Percentiles rank a stretch among this genome's conserved stretches.
phyloP scores from a whole-genome alignment of 2,797 vertebrate genomes.

The Schizopygopsis malacanthus region DNA sequence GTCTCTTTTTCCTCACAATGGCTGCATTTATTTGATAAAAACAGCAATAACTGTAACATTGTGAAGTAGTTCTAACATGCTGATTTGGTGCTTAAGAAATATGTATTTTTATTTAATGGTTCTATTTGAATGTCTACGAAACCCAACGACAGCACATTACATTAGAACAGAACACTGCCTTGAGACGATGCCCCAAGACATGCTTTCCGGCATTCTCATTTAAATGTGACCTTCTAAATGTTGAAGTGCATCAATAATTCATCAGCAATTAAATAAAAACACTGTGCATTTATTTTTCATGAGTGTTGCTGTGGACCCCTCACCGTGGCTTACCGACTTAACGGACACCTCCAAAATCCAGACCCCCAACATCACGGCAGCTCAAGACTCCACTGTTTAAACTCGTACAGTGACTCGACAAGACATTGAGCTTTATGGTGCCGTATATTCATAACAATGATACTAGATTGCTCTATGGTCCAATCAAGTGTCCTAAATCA shows the following conservation, averaged over 20 bases:
- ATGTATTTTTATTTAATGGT: too few species aligned
- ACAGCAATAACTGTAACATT: too few species aligned
- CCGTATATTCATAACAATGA: neutral
- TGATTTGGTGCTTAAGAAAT: too few species aligned
- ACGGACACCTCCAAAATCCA: slow-evolving; percentile 3
- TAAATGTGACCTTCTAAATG: slow-evolving; percentile 76
- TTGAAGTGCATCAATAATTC: slow-evolving; percentile 75
- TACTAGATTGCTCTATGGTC: neutral
- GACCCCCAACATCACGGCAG: neutral
- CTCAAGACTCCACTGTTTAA: neutral
- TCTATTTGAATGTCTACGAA: neutral
- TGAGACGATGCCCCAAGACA: slow-evolving; percentile 3
- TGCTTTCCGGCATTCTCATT: slow-evolving; percentile 54
- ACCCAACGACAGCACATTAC: neutral
- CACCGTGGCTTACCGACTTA: slow-evolving; percentile 2
- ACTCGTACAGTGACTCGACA: neutral
- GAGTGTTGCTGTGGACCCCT: slow-evolving; percentile 66
- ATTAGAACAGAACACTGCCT: neutral
- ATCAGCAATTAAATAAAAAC: slow-evolving; percentile 81
- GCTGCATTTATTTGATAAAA: too few species aligned
- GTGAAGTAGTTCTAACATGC: too few species aligned
- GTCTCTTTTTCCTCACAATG: too few species aligned
- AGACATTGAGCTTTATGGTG: neutral
- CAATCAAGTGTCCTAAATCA: neutral
- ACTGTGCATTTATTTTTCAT: slow-evolving; percentile 80